Percentiles rank a stretch among this genome's conserved stretches.
Conservation (phyloP, 2,113 vertebrate genomes). For the Morone chrysops region DNA sequence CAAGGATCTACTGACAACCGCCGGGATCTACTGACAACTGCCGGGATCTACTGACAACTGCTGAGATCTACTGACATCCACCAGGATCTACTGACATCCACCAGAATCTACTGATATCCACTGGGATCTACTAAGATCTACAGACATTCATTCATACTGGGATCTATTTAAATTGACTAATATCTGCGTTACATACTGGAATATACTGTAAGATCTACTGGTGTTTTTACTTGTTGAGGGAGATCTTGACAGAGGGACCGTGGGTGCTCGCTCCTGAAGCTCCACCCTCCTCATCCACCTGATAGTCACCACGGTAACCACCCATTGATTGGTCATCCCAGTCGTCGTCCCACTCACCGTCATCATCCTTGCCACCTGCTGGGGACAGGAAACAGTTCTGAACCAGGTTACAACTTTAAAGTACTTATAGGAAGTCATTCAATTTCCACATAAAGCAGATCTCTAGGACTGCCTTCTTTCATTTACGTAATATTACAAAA, state of each 20-base stretch:
- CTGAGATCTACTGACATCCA: background rate
- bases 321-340: conserved; percentile 92
- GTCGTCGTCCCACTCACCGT: conserved; percentile 93
- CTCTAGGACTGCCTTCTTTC: no score
- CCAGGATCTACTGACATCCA: background rate
- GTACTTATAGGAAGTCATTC: no score
- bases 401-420: no score
- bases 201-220: background rate
- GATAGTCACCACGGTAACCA: conserved; percentile 75
- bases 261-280: conserved; percentile 84
- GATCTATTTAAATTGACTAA: no score
- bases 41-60: background rate
- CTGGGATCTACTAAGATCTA: background rate
- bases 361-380: conserved; percentile 36
- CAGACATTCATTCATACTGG: no score
- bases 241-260: conserved; percentile 89
- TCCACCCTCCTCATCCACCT: conserved; percentile 83
- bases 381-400: background rate
- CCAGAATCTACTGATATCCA: background rate
- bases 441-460: no score
- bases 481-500: no score
- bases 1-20: background rate
- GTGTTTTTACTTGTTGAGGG: conserved; percentile 90
- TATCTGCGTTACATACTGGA: no score
- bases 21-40: background rate